These are phyloP conservation scores for Thalpophila matura DNA, from an alignment of 2,888 invertebrate species.

Conservation along the genomic window DNA sequence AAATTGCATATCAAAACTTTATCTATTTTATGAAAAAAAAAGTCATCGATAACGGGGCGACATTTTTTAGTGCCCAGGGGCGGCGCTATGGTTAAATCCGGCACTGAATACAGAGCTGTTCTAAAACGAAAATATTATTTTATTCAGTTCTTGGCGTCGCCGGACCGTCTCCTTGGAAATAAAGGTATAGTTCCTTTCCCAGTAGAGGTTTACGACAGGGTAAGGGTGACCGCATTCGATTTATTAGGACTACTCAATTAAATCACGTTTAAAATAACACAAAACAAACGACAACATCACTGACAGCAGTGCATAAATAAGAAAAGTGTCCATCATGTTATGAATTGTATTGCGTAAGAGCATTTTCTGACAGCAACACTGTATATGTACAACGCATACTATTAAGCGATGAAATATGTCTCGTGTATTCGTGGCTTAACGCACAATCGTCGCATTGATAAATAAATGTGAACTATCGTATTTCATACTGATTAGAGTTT, in stretches of 20 bases:
- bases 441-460: constrained; percentile 5
- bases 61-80: no score
- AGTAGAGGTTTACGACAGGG: neutral
- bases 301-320: constrained; percentile 8
- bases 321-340: neutral
- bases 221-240: no score
- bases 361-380: neutral
- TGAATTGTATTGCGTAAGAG: neutral
- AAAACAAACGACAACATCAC: constrained; percentile 8
- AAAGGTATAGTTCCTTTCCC: neutral
- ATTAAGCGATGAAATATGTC: neutral
- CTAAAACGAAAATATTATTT: no score
- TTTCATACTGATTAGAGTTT: constrained; percentile 29
- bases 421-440: neutral
- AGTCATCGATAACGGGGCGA: no score
- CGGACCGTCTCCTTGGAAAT: no score
- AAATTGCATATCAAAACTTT: no score
- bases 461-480: constrained; percentile 9
- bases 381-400: neutral
- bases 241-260: neutral
- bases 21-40: no score
- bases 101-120: no score
- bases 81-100: no score
- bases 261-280: constrained; percentile 9
- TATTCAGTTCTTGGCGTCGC: neutral